Percentiles rank a stretch among this genome's conserved stretches.
Evolutionary conservation across 92 coral and sea anemone genomes (phyloP).

Genomic region (Actinostola sp.): DNA sequence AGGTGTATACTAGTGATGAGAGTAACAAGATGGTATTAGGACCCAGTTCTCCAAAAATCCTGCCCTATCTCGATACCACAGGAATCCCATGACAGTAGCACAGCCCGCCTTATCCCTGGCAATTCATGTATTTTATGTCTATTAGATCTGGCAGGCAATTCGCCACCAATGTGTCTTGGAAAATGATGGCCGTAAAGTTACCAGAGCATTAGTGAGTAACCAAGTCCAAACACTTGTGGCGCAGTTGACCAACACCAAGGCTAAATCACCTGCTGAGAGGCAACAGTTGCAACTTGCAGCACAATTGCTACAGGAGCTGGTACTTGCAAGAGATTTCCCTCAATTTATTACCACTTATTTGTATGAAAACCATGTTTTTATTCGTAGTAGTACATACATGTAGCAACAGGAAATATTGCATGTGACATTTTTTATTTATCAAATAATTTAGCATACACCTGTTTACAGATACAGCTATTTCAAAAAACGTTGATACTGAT

Average conservation of each 20-base stretch:
- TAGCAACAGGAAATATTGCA: background rate
- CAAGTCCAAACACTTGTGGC: slow-evolving; percentile 31
- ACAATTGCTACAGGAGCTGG: slow-evolving; percentile 67
- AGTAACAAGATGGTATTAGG: too few species aligned
- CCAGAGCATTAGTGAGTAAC: slow-evolving; percentile 48
- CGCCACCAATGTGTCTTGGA: slow-evolving; percentile 77
- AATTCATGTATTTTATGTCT: too few species aligned
- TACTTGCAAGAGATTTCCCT: slow-evolving; percentile 69
- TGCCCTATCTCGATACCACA: too few species aligned
- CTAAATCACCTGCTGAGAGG: slow-evolving; percentile 32
- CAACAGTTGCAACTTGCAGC: slow-evolving; percentile 54
- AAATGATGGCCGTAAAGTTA: slow-evolving; percentile 62
- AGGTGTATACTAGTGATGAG: too few species aligned
- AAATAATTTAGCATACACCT: too few species aligned
- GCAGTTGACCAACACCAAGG: slow-evolving; percentile 36
- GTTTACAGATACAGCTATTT: too few species aligned
- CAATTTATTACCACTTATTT: slow-evolving; percentile 77
- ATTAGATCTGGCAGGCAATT: slow-evolving; percentile 85
- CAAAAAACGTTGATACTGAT: too few species aligned
- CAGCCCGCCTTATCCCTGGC: too few species aligned
- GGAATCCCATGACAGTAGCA: too few species aligned
- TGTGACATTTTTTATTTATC: background rate
- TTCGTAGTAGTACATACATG: slow-evolving; percentile 2
- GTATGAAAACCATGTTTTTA: slow-evolving; percentile 61
- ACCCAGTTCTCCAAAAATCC: too few species aligned